A percentile compares a stretch with the other conserved stretches of the same genome.
phyloP scores from a whole-genome alignment of 2,888 invertebrate genomes.

The Rotaria sp. region DNA sequence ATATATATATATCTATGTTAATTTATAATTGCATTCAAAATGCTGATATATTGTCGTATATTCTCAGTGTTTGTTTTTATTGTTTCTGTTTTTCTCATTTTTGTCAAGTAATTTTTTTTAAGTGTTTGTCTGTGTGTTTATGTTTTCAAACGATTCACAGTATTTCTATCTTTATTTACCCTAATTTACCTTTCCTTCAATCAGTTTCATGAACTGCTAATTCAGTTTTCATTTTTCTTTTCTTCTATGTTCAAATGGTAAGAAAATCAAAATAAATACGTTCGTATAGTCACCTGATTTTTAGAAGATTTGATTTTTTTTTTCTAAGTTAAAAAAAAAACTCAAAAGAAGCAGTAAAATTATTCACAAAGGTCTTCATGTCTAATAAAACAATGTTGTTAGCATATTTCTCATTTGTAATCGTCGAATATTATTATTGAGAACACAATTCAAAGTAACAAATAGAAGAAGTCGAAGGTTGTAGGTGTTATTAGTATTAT shows the following conservation, averaged over 20 bases:
- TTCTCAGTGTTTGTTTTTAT: neutral
- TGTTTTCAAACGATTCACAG: neutral
- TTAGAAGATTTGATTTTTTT: neutral
- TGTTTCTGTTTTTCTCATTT: neutral
- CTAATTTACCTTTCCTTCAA: neutral
- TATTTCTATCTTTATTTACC: conserved; percentile 17
- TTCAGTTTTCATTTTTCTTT: neutral
- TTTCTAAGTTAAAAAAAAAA: neutral
- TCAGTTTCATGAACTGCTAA: neutral
- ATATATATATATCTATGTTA: neutral
- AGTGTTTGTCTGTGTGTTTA: neutral
- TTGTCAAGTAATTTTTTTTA: neutral
- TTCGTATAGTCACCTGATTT: neutral
- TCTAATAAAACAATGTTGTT: neutral
- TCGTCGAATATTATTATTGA: neutral
- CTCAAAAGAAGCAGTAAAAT: neutral
- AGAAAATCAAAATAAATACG: neutral
- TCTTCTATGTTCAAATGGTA: neutral
- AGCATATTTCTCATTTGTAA: neutral
- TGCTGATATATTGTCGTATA: conserved; percentile 19
- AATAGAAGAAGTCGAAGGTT: too few species aligned
- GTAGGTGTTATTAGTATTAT: neutral
- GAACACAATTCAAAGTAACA: too few species aligned
- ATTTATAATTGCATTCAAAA: conserved; percentile 19
- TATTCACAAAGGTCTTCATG: neutral